These are phyloP conservation scores for Anisognathus igniventris DNA, from an alignment of 2,797 vertebrate species.

Conservation along the genomic window DNA sequence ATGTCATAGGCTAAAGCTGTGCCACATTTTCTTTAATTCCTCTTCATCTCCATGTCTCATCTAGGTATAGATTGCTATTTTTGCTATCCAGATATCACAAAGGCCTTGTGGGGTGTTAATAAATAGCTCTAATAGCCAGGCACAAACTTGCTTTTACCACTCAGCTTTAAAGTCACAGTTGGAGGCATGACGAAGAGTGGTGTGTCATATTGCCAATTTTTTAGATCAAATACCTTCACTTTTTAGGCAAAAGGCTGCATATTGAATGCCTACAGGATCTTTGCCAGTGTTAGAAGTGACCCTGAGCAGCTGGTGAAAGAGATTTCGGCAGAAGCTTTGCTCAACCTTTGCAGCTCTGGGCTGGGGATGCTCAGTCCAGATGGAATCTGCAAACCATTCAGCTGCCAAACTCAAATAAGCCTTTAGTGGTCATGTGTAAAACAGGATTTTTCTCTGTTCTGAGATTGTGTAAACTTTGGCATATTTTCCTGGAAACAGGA, in stretches of 20 bases:
- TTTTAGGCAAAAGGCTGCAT: not conserved
- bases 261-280: not conserved
- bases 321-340: not conserved
- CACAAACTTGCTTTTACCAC: not conserved
- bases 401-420: constrained; percentile 32
- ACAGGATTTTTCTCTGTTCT: not conserved
- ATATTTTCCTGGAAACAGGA: constrained; percentile 4
- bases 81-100: not conserved
- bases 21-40: not conserved
- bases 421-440: not conserved
- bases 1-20: not conserved
- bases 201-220: not conserved
- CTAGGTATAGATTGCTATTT: not conserved
- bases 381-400: constrained; percentile 22
- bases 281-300: constrained; percentile 10
- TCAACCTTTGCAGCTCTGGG: not conserved
- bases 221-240: not conserved
- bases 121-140: not conserved
- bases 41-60: not conserved
- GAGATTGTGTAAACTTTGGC: not conserved
- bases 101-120: not conserved
- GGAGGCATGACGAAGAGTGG: not conserved
- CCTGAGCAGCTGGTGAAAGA: constrained; percentile 42
- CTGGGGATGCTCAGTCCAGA: constrained; percentile 22
- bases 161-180: not conserved